These are phyloP conservation scores for Temnothorax longispinosus DNA, from an alignment of 1,140 invertebrate species.

Conservation along the genomic window DNA sequence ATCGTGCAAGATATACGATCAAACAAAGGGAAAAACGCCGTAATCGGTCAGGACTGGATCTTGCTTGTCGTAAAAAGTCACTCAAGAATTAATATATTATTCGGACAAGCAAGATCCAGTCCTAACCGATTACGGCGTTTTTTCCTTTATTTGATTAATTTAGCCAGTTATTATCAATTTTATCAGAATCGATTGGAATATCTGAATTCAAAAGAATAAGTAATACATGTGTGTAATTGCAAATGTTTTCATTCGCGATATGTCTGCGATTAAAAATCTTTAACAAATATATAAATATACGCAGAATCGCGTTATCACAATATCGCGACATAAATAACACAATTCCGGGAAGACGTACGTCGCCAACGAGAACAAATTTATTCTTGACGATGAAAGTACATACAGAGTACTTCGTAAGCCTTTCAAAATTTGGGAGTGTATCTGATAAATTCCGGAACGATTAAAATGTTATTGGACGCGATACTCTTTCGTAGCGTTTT, in stretches of 20 bases:
- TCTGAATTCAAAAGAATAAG: not conserved
- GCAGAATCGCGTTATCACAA: constrained; percentile 7
- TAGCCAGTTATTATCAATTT: not conserved
- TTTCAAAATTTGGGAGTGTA: not conserved
- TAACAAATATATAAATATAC: not conserved
- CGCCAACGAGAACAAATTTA: not conserved
- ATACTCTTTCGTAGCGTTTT: constrained; percentile 5
- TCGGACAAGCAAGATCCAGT: no score
- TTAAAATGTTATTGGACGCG: not conserved
- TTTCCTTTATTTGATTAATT: not conserved
- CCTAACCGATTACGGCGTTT: no score
- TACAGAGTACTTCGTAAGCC: not conserved
- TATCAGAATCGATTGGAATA: not conserved
- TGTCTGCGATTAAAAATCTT: constrained; percentile 20
- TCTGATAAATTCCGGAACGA: not conserved
- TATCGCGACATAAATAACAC: constrained; percentile 9
- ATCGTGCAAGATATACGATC: no score
- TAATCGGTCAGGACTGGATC: no score
- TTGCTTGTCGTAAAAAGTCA: no score
- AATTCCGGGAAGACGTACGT: not conserved
- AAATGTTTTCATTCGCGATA: not conserved
- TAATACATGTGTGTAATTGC: not conserved
- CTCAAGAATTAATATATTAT: no score
- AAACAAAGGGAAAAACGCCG: no score
- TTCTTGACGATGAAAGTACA: not conserved